Percentiles rank a stretch among this genome's conserved stretches.
Evolutionary conservation across 2,113 vertebrate species (phyloP).

Genomic region (Halichoeres trimaculatus): DNA sequence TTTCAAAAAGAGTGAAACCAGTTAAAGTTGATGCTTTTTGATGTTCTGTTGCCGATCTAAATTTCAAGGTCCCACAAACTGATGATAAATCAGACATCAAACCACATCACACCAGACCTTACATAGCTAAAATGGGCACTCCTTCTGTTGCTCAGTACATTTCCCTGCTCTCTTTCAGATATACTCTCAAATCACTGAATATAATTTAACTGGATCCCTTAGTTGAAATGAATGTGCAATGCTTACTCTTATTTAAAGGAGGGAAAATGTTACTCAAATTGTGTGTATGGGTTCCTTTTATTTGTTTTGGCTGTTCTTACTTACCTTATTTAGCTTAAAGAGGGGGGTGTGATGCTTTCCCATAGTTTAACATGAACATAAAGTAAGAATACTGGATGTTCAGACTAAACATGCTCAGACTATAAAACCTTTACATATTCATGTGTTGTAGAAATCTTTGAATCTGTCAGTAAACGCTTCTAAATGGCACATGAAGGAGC

Average conservation of each 20-base stretch:
- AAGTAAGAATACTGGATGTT: no score
- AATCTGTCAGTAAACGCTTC: no score
- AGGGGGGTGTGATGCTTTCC: no score
- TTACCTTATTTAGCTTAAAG: slow-evolving; percentile 34
- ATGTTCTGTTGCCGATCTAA: slow-evolving; percentile 83
- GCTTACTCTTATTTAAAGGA: neutral
- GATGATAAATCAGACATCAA: slow-evolving; percentile 87
- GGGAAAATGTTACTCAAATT: neutral
- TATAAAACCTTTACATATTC: no score
- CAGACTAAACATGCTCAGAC: no score
- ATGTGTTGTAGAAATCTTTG: no score
- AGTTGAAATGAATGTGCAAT: neutral
- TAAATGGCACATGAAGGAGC: no score
- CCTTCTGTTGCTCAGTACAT: slow-evolving; percentile 80
- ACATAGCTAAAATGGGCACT: slow-evolving; percentile 83
- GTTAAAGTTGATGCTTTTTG: slow-evolving; percentile 71
- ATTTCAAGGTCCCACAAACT: slow-evolving; percentile 83
- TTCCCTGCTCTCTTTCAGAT: neutral
- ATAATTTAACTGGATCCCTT: slow-evolving; percentile 6
- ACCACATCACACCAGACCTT: slow-evolving; percentile 34
- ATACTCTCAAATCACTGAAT: slow-evolving; percentile 45
- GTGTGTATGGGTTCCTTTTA: neutral
- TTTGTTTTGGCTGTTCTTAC: neutral
- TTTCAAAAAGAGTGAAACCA: neutral
- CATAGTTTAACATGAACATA: no score